Evolutionary conservation across 2,888 invertebrate species (phyloP).

Genomic region (Notocelia uddmanniana): DNA sequence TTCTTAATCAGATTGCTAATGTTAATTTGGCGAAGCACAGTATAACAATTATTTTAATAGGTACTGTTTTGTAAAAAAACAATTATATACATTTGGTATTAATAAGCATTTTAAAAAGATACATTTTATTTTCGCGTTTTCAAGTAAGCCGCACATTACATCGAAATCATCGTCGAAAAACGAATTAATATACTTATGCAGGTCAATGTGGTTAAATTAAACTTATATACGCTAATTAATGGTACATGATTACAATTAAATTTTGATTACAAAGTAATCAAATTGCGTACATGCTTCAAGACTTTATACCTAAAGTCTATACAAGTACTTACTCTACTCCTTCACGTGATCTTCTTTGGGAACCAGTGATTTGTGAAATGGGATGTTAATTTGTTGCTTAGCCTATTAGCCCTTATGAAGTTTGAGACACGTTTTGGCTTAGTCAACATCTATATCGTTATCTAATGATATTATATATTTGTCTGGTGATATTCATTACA

Average conservation of each 20-base stretch:
- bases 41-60: conserved; percentile 57
- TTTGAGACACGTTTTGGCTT: conserved; percentile 13
- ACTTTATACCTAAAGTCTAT: conserved; percentile 83
- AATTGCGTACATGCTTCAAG: conserved; percentile 78
- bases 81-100: conserved; percentile 41
- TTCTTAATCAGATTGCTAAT: conserved; percentile 47
- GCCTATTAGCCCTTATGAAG: conserved; percentile 17
- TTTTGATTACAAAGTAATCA: conserved; percentile 62
- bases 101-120: conserved; percentile 42
- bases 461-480: conserved; percentile 22
- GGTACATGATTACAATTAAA: conserved; percentile 72
- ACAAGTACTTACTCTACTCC: conserved; percentile 75
- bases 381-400: conserved; percentile 12
- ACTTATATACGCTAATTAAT: conserved; percentile 76
- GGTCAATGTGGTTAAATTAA: conserved; percentile 40
- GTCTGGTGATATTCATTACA: conserved; percentile 24
- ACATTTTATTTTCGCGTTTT: conserved; percentile 41
- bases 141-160: conserved; percentile 39
- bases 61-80: conserved; percentile 23
- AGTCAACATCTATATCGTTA: conserved; percentile 16
- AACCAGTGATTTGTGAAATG: conserved; percentile 26
- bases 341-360: conserved; percentile 33
- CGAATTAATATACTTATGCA: conserved; percentile 23
- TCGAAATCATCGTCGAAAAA: conserved; percentile 37
- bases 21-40: conserved; percentile 51